Evolutionary conservation across 1,140 invertebrate species (phyloP), one percentile per base, ranked within the genome.

Genomic region (Latrodectus geometricus): DNA sequence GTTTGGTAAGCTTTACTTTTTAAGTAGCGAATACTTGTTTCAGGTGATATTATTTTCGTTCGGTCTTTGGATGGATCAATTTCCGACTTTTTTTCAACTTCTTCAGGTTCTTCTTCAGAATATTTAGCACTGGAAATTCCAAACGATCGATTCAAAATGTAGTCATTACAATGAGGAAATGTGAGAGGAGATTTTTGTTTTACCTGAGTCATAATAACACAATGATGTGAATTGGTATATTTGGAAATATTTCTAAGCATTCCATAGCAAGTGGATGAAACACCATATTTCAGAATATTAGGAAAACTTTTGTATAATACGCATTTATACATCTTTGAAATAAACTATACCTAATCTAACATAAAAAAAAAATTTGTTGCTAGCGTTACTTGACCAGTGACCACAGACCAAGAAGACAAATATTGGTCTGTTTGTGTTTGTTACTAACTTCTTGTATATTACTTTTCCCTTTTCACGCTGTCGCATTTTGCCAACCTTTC

Each of bases 21-120:
- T 87, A 98, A 89, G 91, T 98, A 98, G 88, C 93, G 92, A 54
- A 97, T 95, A 88, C 96, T 97, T 0, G 94, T 95, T 91, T 97
- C 96, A 0, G 96, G 93, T 8, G 96, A 94, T 88, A 97, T 94
- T 17, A 93, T 90, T 91, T 93, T 92, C 4, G 92, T 93, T 88
- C 95, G 92, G 90, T 96, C 95, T 91, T 94, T 94, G 0, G 91
- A 80, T 21, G 92, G 91, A 90, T 93, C 91, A 70, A 91, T 89
- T 87, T 8, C 7, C n/a, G 48, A 9, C 50, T 72, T 73, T 49
- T 73, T 76, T 17, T 66, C 20, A 23, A 50, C 14, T 70, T 4
- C 4, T 61, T 77, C 82, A 54, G 35, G 9, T 72, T 70, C 68
- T 8, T 66, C 23, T 74, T 74, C 72, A 50, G 35, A 74, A 74